phyloP scores from a whole-genome alignment of 2,888 invertebrate species.

The Tenthredo mesomela region DNA sequence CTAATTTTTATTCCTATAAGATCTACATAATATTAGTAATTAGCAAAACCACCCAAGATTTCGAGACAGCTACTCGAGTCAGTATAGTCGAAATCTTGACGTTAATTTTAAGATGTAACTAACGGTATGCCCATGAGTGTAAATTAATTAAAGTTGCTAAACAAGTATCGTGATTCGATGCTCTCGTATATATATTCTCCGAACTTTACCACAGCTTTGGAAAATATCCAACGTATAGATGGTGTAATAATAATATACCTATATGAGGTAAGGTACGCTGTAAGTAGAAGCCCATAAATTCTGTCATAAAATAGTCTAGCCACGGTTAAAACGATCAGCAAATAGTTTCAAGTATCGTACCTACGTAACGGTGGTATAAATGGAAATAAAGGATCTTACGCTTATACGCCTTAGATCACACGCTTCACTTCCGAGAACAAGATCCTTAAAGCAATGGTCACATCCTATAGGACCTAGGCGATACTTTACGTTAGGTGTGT shows the following conservation, averaged over 20 bases:
- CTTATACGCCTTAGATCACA: constrained; percentile 6
- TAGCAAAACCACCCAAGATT: not conserved
- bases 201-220: not conserved
- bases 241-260: no score
- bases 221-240: not conserved
- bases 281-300: constrained; percentile 36
- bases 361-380: constrained; percentile 10
- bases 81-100: not conserved
- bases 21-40: not conserved
- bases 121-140: not conserved
- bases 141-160: constrained; percentile 15
- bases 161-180: not conserved
- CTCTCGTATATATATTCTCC: not conserved
- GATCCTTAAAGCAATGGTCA: not conserved
- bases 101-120: not conserved
- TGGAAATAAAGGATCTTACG: constrained; percentile 38
- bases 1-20: not conserved
- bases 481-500: not conserved
- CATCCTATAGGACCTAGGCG: not conserved
- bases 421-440: not conserved
- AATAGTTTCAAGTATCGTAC: constrained; percentile 36
- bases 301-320: constrained; percentile 41
- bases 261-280: not conserved
- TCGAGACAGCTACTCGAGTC: not conserved
- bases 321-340: constrained; percentile 6